phyloP scores from a whole-genome alignment of 2,888 invertebrate species.

The Diarsia rubi region DNA sequence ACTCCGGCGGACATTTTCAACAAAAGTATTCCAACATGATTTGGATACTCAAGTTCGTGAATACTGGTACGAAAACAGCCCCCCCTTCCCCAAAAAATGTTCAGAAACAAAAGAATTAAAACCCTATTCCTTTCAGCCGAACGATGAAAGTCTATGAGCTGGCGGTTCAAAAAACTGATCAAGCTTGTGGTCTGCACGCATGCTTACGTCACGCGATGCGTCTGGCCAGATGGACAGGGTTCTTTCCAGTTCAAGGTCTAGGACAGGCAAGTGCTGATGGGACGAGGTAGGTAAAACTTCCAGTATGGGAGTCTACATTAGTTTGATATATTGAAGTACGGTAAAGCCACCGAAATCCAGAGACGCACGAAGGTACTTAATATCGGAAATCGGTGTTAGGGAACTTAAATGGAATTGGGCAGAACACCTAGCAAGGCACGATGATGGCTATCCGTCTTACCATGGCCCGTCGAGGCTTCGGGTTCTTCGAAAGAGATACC shows the following conservation, averaged over 20 bases:
- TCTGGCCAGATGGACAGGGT: constrained; percentile 73
- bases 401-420: too few species aligned
- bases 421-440: too few species aligned
- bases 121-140: constrained; percentile 39
- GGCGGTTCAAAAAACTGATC: constrained; percentile 15
- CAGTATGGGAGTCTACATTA: background rate
- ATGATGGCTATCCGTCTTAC: too few species aligned
- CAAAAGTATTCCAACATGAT: constrained; percentile 13
- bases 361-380: too few species aligned
- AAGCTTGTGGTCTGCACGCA: constrained; percentile 68
- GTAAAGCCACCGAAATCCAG: too few species aligned
- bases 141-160: constrained; percentile 45
- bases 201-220: constrained; percentile 71
- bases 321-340: background rate
- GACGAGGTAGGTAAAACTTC: constrained; percentile 64
- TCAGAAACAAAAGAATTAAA: background rate
- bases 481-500: too few species aligned
- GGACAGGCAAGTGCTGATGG: constrained; percentile 45
- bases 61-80: constrained; percentile 4
- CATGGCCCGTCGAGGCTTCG: too few species aligned
- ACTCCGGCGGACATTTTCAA: background rate
- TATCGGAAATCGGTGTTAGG: too few species aligned
- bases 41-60: constrained; percentile 10
- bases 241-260: constrained; percentile 76
- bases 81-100: too few species aligned